These are phyloP conservation scores for Sinocyclocheilus anshuiensis DNA, from an alignment of 2,113 vertebrate species.

Conservation along the genomic window DNA sequence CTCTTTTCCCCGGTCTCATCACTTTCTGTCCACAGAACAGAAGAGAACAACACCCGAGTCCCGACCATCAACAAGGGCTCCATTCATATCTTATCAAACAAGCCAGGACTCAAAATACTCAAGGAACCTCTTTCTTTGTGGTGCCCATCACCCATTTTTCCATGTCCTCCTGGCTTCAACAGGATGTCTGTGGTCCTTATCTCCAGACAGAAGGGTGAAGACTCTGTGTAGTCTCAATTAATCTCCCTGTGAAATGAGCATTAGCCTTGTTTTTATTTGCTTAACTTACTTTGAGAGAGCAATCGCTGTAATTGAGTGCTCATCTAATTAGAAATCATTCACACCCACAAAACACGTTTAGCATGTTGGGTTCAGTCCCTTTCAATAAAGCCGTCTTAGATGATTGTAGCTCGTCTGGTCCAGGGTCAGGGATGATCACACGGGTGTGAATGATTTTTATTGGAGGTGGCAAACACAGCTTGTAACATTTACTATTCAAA, in stretches of 20 bases:
- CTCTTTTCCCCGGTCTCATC: conserved; percentile 10
- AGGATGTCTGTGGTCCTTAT: conserved; percentile 50
- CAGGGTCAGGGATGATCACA: conserved; percentile 30
- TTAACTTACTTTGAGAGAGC: conserved; percentile 45
- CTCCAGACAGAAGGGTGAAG: conserved; percentile 51
- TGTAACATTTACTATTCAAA: neutral
- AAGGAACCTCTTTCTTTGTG: neutral
- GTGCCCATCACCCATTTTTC: neutral
- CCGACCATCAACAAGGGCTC: conserved; percentile 26
- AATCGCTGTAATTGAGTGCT: conserved; percentile 48
- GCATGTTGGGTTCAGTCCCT: conserved; percentile 29
- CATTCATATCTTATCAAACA: conserved; percentile 51
- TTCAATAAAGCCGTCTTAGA: conserved; percentile 49
- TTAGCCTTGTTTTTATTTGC: conserved; percentile 52
- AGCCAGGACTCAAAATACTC: conserved; percentile 22
- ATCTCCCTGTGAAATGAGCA: conserved; percentile 52
- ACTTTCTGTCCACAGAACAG: conserved; percentile 37
- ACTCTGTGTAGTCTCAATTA: conserved; percentile 43
- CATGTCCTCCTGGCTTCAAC: conserved; percentile 8
- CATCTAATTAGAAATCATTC: conserved; percentile 50
- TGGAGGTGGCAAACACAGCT: conserved; percentile 8
- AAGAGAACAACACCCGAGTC: conserved; percentile 38
- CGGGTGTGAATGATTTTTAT: conserved; percentile 33
- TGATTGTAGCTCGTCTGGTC: conserved; percentile 36
- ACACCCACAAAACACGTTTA: conserved; percentile 44